A percentile compares a stretch with the other conserved stretches of the same genome.
These are phyloP conservation scores for Dexiosoma caninum DNA, from an alignment of 2,888 invertebrate genomes.

Conservation along the genomic window DNA sequence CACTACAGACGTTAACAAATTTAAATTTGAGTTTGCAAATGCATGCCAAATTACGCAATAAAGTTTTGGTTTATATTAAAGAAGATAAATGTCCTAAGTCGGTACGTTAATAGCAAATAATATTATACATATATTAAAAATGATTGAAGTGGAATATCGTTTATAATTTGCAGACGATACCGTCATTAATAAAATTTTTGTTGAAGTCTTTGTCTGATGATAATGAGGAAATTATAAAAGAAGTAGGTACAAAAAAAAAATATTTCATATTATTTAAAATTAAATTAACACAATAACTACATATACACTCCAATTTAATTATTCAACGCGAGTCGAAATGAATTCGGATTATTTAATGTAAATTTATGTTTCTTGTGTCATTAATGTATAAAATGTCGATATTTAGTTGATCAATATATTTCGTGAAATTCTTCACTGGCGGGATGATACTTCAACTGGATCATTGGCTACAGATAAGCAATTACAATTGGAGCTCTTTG, in stretches of 20 bases:
- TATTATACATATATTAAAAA: not conserved
- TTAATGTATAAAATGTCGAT: not conserved
- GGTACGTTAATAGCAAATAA: constrained; percentile 62
- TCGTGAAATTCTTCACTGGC: constrained; percentile 70
- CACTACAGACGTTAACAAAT: constrained; percentile 73
- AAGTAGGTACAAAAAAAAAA: constrained; percentile 66
- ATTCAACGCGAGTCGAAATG: no score
- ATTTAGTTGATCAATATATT: constrained; percentile 71
- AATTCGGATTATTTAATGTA: no score
- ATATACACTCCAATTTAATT: no score
- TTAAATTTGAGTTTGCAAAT: constrained; percentile 70
- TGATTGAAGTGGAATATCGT: not conserved
- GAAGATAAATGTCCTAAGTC: constrained; percentile 68
- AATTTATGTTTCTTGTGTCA: no score
- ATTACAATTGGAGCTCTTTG: constrained; percentile 73
- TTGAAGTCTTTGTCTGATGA: constrained; percentile 72
- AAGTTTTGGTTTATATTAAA: constrained; percentile 72
- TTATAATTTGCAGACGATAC: constrained; percentile 66
- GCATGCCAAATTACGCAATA: constrained; percentile 70
- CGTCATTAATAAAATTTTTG: constrained; percentile 72
- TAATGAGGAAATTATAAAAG: constrained; percentile 70
- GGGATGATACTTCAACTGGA: constrained; percentile 19
- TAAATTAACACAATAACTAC: no score
- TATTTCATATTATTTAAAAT: not conserved
- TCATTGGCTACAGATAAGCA: constrained; percentile 65